Base-by-base conservation (phyloP, 2,113 vertebrate species). In the Puma concolor region DNA sequence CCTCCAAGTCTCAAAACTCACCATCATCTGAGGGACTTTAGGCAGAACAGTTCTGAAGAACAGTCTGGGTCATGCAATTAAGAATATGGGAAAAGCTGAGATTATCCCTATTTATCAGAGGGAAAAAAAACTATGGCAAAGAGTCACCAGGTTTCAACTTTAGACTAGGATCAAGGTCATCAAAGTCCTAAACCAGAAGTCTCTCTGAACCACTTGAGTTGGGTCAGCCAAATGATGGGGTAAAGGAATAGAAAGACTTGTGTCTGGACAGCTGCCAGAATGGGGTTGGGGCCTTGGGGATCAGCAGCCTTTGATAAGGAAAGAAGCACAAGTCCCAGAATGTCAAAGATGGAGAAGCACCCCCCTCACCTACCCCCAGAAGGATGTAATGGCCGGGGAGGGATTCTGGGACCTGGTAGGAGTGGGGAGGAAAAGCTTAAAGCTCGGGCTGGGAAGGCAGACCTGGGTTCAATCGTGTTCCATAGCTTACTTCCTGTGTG, bases 231-330 rank as follows among this genome's bases (percentile, higher is more conserved):
- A 31, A 90, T 44, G 25, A 89, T 72, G 52, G 60, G 50, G 10
- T 69, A 60, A 94, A 91, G 91, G 29, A 54, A 25, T 66, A 86
- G 57, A 72, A 95, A 82, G 63, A 82, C 36, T 27, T 27, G 15
- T 74, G 5, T 60, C 13, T 83, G 9, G 19, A 36, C 71, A 36
- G 41, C 86, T 90, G n/a, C 72, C 44, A 83, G 60, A 91, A 54
- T 69, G 15, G 57, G 29, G 15, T 14, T 77, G 29, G 5, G 17
- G 33, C 27, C 27, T 44, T 41, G 23, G 41, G 4, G 50, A 89
- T 10, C 52, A 60, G 16, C 60, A 94, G 27, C 33, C 69, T 94
- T 97, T 69, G 79, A 12, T 44, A 96, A 95, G 54, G 71, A 90
- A 93, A 83, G 57, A 93, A 69, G 36, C 67, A 79, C 25, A 33